phyloP scores from a whole-genome alignment of 2,797 vertebrate species.

The Clamator glandarius region DNA sequence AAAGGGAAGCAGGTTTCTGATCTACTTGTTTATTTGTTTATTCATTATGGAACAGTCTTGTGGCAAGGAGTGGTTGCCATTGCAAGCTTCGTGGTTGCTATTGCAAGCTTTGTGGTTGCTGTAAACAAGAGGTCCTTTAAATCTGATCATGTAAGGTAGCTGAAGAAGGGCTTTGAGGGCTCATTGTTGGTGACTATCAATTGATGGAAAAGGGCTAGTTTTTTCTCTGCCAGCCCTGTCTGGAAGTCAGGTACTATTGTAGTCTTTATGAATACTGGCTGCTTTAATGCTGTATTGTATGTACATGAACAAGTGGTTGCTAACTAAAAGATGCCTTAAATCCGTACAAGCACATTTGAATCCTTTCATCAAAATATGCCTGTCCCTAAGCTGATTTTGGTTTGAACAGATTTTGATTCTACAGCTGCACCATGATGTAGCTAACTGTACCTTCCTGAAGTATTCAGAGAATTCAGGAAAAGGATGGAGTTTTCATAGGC shows the following conservation, averaged over 20 bases:
- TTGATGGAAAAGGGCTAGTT: background rate
- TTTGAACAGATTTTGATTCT: background rate
- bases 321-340: background rate
- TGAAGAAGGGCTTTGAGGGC: background rate
- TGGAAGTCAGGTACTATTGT: background rate
- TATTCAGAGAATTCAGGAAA: too few species aligned
- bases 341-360: background rate
- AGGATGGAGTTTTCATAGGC: background rate
- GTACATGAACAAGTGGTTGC: background rate
- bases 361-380: background rate
- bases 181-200: rapidly evolving
- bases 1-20: background rate
- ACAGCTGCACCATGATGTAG: background rate
- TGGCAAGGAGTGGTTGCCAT: background rate
- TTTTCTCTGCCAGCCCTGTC: background rate
- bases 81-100: background rate
- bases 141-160: background rate
- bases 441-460: background rate
- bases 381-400: background rate
- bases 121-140: rapidly evolving
- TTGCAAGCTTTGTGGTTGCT: background rate
- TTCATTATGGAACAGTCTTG: background rate
- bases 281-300: background rate
- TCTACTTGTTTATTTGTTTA: background rate
- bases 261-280: background rate